These are phyloP conservation scores for Polypedilum vanderplanki DNA, from an alignment of 1,140 invertebrate genomes.

Conservation along the genomic window DNA sequence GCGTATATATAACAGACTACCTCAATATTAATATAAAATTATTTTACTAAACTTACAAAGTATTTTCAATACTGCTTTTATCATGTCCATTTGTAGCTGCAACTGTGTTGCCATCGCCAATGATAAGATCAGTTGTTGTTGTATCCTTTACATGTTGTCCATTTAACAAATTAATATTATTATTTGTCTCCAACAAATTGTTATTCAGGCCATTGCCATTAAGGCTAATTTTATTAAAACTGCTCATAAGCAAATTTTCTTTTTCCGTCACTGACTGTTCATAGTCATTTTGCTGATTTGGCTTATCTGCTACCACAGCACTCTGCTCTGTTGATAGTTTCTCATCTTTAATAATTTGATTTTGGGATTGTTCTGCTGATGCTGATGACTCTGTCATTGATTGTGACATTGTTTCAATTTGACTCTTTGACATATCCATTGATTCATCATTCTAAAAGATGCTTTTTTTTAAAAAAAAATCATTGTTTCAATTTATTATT, in stretches of 20 bases:
- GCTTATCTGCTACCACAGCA: slow-evolving; percentile 32
- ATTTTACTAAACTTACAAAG: slow-evolving; percentile 30
- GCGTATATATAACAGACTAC: too few species aligned
- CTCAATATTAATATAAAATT: too few species aligned
- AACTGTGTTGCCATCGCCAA: not conserved
- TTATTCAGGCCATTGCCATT: slow-evolving; percentile 42
- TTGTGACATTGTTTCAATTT: slow-evolving; percentile 39
- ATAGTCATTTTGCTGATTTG: slow-evolving; percentile 39
- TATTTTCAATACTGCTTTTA: slow-evolving; percentile 21
- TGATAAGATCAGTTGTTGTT: slow-evolving; percentile 17
- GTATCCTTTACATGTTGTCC: slow-evolving; percentile 30
- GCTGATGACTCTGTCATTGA: slow-evolving; percentile 38
- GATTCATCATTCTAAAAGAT: slow-evolving; percentile 42
- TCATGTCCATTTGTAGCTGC: slow-evolving; percentile 8
- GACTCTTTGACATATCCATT: slow-evolving; percentile 40
- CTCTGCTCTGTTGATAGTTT: slow-evolving; percentile 29
- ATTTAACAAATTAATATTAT: slow-evolving; percentile 29
- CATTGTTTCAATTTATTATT: slow-evolving; percentile 30
- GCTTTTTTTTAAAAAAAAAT: slow-evolving; percentile 38
- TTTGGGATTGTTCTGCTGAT: slow-evolving; percentile 24
- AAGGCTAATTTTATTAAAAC: slow-evolving; percentile 42
- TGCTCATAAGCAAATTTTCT: slow-evolving; percentile 42
- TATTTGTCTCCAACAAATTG: slow-evolving; percentile 30
- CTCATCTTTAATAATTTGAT: not conserved
- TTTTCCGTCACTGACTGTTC: slow-evolving; percentile 43